Evolutionary conservation across 2,888 invertebrate species (phyloP).

Genomic region (Alitta virens): DNA sequence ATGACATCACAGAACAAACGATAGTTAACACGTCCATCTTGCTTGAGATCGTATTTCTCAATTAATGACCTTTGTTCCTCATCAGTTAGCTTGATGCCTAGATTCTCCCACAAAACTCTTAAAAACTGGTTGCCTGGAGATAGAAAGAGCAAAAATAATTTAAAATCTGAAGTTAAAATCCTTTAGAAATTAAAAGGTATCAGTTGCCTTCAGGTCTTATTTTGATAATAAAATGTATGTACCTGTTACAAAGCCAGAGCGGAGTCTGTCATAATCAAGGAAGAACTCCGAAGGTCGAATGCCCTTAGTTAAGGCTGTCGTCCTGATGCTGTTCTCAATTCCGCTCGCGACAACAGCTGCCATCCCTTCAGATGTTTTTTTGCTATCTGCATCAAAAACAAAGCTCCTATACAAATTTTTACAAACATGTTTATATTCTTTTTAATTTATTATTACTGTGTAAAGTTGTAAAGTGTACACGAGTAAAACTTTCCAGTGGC

Average conservation of each 20-base stretch:
- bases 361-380: constrained; percentile 1
- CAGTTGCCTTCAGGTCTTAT: too few relatives aligned
- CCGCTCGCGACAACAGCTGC: constrained; percentile 4
- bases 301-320: constrained; percentile 48
- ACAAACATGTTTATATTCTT: too few relatives aligned
- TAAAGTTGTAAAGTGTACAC: too few relatives aligned
- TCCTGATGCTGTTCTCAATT: constrained; percentile 42
- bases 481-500: too few relatives aligned
- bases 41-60: constrained; percentile 42
- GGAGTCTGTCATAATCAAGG: constrained; percentile 54
- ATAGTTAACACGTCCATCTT: constrained; percentile 50
- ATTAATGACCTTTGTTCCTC: constrained; percentile 45
- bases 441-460: too few relatives aligned
- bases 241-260: constrained; percentile 57
- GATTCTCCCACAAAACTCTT: constrained; percentile 52
- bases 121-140: constrained; percentile 54
- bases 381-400: too few relatives aligned
- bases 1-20: constrained; percentile 52
- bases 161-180: too few relatives aligned
- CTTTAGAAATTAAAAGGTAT: too few relatives aligned
- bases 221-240: constrained; percentile 14
- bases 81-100: constrained; percentile 44
- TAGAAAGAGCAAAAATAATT: background rate
- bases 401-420: too few relatives aligned
- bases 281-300: constrained; percentile 55